Evolutionary conservation across 2,888 invertebrate species (phyloP).

Genomic region (Campoplex capitator): DNA sequence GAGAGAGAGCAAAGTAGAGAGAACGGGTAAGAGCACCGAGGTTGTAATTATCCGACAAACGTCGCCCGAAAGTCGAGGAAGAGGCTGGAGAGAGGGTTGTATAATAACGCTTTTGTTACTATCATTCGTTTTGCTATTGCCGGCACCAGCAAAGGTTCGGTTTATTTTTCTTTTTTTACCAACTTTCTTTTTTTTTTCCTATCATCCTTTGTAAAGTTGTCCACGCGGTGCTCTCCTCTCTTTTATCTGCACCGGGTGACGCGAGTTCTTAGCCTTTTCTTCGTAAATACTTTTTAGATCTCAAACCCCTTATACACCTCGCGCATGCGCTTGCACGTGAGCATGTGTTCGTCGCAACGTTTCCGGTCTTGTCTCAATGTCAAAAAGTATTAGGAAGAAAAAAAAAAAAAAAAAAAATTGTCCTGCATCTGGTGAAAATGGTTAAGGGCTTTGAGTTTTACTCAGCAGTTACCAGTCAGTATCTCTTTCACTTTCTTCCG

Average conservation of each 20-base stretch:
- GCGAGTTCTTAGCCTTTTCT: conserved; percentile 54
- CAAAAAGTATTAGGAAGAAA: conserved; percentile 15
- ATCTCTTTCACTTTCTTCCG: conserved; percentile 26
- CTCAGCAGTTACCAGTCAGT: conserved; percentile 13
- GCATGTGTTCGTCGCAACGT: conserved; percentile 15
- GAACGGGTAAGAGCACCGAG: conserved; percentile 10
- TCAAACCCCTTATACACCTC: not conserved
- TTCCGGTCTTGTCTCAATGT: conserved; percentile 31
- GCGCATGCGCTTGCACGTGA: not conserved
- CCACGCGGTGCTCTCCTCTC: conserved; percentile 32
- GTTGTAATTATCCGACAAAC: conserved; percentile 67
- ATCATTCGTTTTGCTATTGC: conserved; percentile 47
- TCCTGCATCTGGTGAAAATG: conserved; percentile 37
- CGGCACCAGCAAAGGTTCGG: conserved; percentile 27
- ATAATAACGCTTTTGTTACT: conserved; percentile 51
- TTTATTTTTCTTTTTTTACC: conserved; percentile 3
- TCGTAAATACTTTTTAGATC: conserved; percentile 59
- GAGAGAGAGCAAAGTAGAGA: conserved; percentile 17
- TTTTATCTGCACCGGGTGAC: conserved; percentile 24
- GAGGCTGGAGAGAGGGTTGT: conserved; percentile 20
- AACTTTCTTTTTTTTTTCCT: conserved; percentile 14
- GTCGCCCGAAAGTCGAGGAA: conserved; percentile 45
- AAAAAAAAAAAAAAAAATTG: not conserved
- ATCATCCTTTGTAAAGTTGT: conserved; percentile 17
- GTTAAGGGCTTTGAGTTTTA: conserved; percentile 50